phyloP scores from a whole-genome alignment of 2,888 invertebrate species.

The Acanthacorydalis orientalis region DNA sequence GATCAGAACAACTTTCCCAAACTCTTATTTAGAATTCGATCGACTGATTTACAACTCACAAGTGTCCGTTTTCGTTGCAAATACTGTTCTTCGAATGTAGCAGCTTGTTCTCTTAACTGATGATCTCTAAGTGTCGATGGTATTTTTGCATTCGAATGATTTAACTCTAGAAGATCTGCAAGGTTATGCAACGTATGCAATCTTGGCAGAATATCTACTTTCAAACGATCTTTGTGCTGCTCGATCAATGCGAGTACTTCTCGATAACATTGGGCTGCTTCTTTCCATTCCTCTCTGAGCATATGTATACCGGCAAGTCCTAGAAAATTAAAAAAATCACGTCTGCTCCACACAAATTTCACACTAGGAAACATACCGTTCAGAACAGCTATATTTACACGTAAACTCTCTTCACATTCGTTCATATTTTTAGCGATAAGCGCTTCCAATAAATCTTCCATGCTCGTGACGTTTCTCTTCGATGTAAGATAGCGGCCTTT shows the following conservation, averaged over 20 bases:
- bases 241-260: constrained; percentile 34
- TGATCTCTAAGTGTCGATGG: constrained; percentile 33
- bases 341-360: background rate
- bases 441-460: constrained; percentile 46
- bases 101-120: constrained; percentile 28
- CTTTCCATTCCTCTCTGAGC: constrained; percentile 29
- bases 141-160: constrained; percentile 20
- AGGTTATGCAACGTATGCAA: constrained; percentile 54
- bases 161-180: constrained; percentile 28
- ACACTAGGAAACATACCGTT: constrained; percentile 31
- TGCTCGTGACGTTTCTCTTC: constrained; percentile 35
- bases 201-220: constrained; percentile 45
- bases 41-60: constrained; percentile 11
- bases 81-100: constrained; percentile 37
- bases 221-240: constrained; percentile 25
- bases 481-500: constrained; percentile 11
- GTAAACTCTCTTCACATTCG: constrained; percentile 45
- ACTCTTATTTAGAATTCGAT: background rate
- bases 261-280: constrained; percentile 43
- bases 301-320: constrained; percentile 46
- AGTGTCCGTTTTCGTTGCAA: constrained; percentile 26
- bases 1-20: no score
- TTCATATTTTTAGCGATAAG: constrained; percentile 39
- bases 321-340: constrained; percentile 12
- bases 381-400: constrained; percentile 41